Percentiles rank a stretch among this genome's conserved stretches.
Evolutionary conservation across 2,888 invertebrate genomes (phyloP).

Genomic region (Caenorhabditis sp.): DNA sequence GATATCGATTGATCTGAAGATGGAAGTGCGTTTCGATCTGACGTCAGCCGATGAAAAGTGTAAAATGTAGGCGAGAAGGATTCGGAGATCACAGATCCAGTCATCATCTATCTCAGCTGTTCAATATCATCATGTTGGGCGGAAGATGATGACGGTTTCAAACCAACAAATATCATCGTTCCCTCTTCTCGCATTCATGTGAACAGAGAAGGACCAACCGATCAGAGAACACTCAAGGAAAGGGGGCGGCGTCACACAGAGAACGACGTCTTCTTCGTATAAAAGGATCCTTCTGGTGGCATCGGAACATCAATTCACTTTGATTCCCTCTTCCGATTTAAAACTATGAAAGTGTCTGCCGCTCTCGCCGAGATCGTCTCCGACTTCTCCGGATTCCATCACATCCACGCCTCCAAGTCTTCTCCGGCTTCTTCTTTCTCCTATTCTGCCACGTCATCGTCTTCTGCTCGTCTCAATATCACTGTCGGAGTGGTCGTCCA

Average conservation of each 20-base stretch:
- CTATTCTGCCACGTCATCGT: constrained; percentile 8
- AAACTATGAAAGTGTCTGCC: constrained; percentile 31
- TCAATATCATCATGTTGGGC: not conserved
- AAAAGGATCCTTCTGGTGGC: no score
- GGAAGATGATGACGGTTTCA: constrained; percentile 2
- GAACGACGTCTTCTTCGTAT: not conserved
- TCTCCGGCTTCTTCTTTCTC: constrained; percentile 5
- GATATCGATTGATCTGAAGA: no score
- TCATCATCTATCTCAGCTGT: no score
- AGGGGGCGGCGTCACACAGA: not conserved
- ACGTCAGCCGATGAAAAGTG: no score
- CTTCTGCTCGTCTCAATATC: constrained; percentile 26
- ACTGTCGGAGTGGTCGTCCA: constrained; percentile 22
- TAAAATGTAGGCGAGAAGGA: no score
- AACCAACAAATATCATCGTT: not conserved
- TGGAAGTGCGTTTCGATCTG: no score
- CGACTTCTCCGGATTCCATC: constrained; percentile 40
- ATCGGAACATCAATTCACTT: not conserved
- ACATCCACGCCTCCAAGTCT: constrained; percentile 14
- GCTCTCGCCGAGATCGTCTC: constrained; percentile 40
- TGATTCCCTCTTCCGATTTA: not conserved
- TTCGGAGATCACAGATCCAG: no score
- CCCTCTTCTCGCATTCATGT: no score
- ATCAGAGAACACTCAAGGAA: constrained; percentile 4
- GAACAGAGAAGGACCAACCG: not conserved